Percentiles rank a stretch among this genome's conserved stretches.
Conservation (phyloP, 2,797 vertebrate species). For the Yasuhikotakia modesta region DNA sequence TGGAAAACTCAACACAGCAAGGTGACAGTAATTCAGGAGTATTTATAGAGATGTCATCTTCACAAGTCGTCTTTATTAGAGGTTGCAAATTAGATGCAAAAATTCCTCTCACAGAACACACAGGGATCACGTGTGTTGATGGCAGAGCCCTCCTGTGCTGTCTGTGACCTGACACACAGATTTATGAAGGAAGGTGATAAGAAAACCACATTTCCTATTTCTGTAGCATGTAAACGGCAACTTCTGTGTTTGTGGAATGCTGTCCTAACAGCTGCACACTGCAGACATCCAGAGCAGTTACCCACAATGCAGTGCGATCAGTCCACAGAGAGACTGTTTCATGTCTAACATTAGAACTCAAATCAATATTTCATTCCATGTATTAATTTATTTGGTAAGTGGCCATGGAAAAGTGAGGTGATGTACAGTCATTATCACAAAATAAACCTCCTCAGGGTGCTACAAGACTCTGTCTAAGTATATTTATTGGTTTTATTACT, state of each 20-base stretch:
- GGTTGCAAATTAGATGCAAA: constrained; percentile 25
- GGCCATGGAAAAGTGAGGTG: background rate
- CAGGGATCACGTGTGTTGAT: background rate
- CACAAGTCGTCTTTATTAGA: constrained; percentile 5
- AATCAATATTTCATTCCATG: background rate
- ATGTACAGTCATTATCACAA: constrained; percentile 8
- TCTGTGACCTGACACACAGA: constrained; percentile 14
- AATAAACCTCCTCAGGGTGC: background rate
- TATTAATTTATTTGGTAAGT: background rate
- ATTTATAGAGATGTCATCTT: constrained; percentile 31
- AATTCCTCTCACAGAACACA: constrained; percentile 13
- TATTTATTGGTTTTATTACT: background rate
- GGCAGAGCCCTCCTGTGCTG: constrained; percentile 13
- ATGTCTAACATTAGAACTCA: background rate
- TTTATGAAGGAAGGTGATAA: background rate
- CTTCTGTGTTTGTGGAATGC: too few species aligned
- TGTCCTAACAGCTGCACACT: too few species aligned
- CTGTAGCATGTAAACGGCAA: background rate
- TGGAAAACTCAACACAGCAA: constrained; percentile 17
- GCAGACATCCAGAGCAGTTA: background rate
- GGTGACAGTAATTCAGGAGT: constrained; percentile 5
- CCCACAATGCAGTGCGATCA: background rate
- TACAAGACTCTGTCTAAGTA: background rate
- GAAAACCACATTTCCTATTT: background rate
- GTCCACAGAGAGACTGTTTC: background rate